Percentiles rank a stretch among this genome's conserved stretches.
These are phyloP conservation scores for Oryzias melastigma DNA, from an alignment of 2,113 vertebrate genomes.

Conservation along the genomic window DNA sequence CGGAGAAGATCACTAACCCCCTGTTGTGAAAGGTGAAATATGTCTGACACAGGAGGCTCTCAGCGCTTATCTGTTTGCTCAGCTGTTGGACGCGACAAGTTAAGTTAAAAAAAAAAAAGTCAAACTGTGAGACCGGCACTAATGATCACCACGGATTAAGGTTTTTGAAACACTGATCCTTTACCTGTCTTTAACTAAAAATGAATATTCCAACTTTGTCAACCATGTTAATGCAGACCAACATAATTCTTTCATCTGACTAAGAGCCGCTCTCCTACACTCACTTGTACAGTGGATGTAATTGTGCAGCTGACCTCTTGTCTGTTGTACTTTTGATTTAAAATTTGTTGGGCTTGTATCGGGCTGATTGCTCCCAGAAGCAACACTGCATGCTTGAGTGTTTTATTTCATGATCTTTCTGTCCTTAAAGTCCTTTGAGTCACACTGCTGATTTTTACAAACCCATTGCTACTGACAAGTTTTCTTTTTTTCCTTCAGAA, in stretches of 20 bases:
- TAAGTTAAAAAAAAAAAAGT: too few species aligned
- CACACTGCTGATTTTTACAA: conserved; percentile 13
- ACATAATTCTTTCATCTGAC: neutral
- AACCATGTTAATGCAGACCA: neutral
- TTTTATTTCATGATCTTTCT: conserved; percentile 37
- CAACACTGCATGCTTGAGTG: neutral
- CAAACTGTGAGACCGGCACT: too few species aligned
- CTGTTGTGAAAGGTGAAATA: too few species aligned
- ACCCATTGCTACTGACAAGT: conserved; percentile 8
- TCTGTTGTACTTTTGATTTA: conserved; percentile 21
- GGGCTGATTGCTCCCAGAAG: conserved; percentile 33
- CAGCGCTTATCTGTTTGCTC: too few species aligned
- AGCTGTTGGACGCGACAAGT: too few species aligned
- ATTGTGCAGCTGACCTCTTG: neutral
- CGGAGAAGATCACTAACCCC: too few species aligned
- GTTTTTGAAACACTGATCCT: neutral
- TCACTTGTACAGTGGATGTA: neutral
- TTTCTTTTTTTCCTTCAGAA: conserved; percentile 5
- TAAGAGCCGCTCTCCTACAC: conserved; percentile 1
- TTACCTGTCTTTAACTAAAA: neutral
- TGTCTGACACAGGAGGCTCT: too few species aligned
- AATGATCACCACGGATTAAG: too few species aligned
- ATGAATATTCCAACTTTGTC: neutral
- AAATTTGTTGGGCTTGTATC: conserved; percentile 21
- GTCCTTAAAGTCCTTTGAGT: conserved; percentile 15